Evolutionary conservation across 2,797 vertebrate genomes (phyloP).

Genomic region (Cirrhinus molitorella): DNA sequence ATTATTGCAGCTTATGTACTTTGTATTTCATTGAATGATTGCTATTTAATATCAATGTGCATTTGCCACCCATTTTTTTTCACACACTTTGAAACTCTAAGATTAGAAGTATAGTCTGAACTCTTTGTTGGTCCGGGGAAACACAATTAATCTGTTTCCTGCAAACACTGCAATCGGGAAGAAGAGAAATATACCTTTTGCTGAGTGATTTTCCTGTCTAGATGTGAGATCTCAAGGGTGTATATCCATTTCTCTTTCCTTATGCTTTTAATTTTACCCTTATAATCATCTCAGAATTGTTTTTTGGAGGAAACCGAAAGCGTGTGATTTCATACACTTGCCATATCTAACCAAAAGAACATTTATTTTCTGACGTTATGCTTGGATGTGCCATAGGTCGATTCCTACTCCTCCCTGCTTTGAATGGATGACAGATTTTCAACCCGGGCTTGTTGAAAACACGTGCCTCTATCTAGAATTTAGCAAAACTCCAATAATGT

Average conservation of each 20-base stretch:
- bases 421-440: slow-evolving; percentile 61
- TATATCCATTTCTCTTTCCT: slow-evolving; percentile 15
- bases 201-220: slow-evolving; percentile 42
- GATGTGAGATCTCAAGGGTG: slow-evolving; percentile 29
- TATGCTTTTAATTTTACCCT: slow-evolving; percentile 61
- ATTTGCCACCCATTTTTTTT: slow-evolving; percentile 3
- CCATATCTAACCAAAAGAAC: not conserved
- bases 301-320: slow-evolving; percentile 25
- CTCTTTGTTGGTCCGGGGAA: slow-evolving; percentile 42
- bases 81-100: not conserved
- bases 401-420: slow-evolving; percentile 20
- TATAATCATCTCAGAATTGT: slow-evolving; percentile 44
- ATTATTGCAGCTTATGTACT: slow-evolving; percentile 11
- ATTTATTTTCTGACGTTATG: slow-evolving; percentile 10
- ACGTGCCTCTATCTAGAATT: not conserved
- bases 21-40: slow-evolving; percentile 21
- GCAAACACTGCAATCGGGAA: slow-evolving; percentile 32
- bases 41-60: slow-evolving; percentile 3
- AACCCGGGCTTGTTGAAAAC: not conserved
- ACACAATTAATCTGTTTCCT: slow-evolving; percentile 49
- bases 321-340: not conserved
- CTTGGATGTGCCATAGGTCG: not conserved
- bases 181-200: slow-evolving; percentile 28
- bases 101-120: slow-evolving; percentile 21
- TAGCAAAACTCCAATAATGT: not conserved